Conservation (phyloP, 2,888 invertebrate species). For the Tetranychus piercei region DNA sequence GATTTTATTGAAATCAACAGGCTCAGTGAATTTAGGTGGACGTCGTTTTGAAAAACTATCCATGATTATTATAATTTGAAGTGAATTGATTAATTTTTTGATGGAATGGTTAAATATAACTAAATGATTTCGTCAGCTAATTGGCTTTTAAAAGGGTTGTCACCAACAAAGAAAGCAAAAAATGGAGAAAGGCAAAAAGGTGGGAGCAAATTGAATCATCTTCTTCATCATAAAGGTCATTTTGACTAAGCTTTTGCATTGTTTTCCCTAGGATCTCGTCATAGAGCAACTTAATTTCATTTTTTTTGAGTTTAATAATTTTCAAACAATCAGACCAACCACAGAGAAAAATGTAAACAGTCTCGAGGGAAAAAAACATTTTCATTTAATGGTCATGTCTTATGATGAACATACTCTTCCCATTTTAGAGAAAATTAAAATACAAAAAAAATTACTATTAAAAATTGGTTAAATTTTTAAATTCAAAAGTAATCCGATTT, state of each 20-base stretch:
- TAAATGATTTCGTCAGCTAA: too few species aligned
- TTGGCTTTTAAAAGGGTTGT: too few species aligned
- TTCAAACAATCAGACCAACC: not conserved
- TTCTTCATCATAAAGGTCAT: too few species aligned
- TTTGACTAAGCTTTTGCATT: not conserved
- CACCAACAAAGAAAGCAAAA: too few species aligned
- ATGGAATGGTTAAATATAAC: too few species aligned
- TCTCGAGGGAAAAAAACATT: not conserved
- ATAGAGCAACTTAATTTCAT: not conserved
- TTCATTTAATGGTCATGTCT: not conserved
- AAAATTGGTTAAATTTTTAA: too few species aligned
- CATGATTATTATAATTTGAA: not conserved
- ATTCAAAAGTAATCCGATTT: too few species aligned
- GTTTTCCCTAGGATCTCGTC: not conserved
- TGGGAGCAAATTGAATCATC: too few species aligned
- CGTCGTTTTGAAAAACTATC: conserved; percentile 12
- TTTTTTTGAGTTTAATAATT: not conserved
- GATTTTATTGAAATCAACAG: not conserved
- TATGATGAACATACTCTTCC: too few species aligned
- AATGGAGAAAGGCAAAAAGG: too few species aligned
- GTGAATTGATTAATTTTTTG: not conserved
- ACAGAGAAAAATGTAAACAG: not conserved
- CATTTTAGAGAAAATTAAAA: too few species aligned
- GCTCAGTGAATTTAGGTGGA: conserved; percentile 11
- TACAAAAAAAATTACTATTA: too few species aligned